phyloP scores from a whole-genome alignment of 2,113 vertebrate genomes.

The Loxodonta africana region DNA sequence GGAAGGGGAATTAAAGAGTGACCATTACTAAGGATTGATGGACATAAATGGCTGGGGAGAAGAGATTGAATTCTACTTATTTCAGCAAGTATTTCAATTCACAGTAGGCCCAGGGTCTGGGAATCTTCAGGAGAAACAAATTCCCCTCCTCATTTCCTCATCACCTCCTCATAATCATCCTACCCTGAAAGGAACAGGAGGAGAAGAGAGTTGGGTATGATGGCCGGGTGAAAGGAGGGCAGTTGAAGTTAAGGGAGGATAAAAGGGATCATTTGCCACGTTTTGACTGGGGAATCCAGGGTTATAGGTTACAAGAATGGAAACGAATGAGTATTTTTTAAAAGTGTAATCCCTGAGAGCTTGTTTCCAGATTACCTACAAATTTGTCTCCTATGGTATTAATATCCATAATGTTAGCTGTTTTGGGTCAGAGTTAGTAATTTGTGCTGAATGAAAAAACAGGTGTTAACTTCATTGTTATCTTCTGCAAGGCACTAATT shows the following conservation, averaged over 20 bases:
- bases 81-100: constrained; percentile 34
- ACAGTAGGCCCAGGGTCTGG: background rate
- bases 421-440: background rate
- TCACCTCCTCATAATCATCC: background rate
- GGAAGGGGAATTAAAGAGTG: constrained; percentile 25
- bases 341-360: background rate
- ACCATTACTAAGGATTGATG: background rate
- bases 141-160: background rate
- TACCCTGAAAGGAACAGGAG: background rate
- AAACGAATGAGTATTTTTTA: background rate
- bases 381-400: background rate
- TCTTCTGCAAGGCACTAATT: background rate
- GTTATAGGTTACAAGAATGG: background rate
- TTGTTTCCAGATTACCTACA: background rate
- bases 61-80: constrained; percentile 32
- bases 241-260: background rate
- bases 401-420: background rate
- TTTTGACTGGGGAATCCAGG: background rate
- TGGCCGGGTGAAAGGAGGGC: background rate
- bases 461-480: background rate
- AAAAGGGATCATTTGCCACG: background rate
- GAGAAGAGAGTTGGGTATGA: background rate
- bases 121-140: constrained; percentile 24
- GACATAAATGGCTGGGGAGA: background rate
- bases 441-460: background rate